phyloP scores from a whole-genome alignment of 2,888 invertebrate species.

The Endomychus coccineus region DNA sequence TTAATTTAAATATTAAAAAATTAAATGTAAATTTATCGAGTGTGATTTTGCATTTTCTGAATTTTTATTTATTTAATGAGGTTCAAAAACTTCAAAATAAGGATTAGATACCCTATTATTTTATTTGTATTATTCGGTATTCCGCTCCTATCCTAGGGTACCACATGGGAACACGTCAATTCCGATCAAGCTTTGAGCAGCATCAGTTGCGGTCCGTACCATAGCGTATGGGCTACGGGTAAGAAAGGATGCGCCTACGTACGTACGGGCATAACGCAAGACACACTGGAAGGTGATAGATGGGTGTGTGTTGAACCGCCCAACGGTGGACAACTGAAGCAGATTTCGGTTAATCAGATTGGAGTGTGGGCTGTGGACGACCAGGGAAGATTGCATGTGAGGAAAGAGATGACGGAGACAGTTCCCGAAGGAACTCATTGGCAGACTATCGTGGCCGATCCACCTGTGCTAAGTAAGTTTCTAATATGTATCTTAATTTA shows the following conservation, averaged over 20 bases:
- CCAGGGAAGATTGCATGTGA: constrained; percentile 64
- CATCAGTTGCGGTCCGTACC: constrained; percentile 62
- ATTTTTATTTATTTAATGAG: no score
- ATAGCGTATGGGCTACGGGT: constrained; percentile 78
- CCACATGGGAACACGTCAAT: constrained; percentile 71
- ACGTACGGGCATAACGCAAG: constrained; percentile 63
- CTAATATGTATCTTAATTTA: no score
- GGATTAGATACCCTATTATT: no score
- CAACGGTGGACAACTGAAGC: constrained; percentile 58
- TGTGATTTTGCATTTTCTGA: no score
- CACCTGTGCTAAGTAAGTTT: constrained; percentile 47
- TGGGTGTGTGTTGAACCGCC: constrained; percentile 78
- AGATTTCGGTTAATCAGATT: constrained; percentile 63
- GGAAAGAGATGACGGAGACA: constrained; percentile 66
- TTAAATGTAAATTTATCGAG: no score
- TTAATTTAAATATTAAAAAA: no score
- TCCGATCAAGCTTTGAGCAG: constrained; percentile 73
- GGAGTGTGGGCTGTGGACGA: constrained; percentile 78
- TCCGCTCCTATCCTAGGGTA: constrained; percentile 49
- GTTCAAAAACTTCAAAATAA: no score
- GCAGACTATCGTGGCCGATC: constrained; percentile 59
- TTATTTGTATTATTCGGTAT: constrained; percentile 4
- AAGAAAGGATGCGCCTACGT: constrained; percentile 79
- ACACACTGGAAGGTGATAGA: constrained; percentile 56
- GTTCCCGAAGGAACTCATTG: constrained; percentile 81